Evolutionary conservation across 2,113 vertebrate genomes (phyloP).

Genomic region (Phoenicopterus ruber): DNA sequence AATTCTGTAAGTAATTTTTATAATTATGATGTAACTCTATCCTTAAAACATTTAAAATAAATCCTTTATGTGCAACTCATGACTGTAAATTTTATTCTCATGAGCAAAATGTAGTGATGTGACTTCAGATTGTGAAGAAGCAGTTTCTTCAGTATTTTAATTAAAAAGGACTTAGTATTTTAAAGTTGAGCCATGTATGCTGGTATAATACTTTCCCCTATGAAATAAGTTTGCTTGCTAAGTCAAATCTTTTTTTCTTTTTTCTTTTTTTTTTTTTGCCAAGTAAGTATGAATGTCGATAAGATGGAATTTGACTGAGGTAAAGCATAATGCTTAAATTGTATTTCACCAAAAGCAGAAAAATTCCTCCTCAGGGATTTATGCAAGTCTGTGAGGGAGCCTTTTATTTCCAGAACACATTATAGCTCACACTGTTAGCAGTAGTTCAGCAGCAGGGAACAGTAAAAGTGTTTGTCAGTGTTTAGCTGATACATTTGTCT

Average conservation of each 20-base stretch:
- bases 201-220: neutral
- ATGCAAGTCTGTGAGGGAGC: neutral
- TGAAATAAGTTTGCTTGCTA: neutral
- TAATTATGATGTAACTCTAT: constrained; percentile 88
- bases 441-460: neutral
- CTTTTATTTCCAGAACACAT: neutral
- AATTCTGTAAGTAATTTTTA: constrained; percentile 91
- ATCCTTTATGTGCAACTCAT: constrained; percentile 82
- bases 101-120: constrained; percentile 61
- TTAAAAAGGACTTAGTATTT: constrained; percentile 8
- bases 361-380: neutral
- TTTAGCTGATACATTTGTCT: constrained; percentile 18
- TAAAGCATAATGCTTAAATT: neutral
- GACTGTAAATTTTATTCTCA: constrained; percentile 74
- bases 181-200: neutral
- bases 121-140: constrained; percentile 43
- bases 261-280: neutral
- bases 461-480: neutral
- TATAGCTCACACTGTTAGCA: neutral
- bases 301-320: neutral
- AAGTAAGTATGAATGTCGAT: neutral
- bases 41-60: constrained; percentile 88
- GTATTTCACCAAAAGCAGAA: neutral
- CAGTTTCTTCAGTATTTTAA: constrained; percentile 38
- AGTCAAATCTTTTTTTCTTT: neutral